A percentile compares a stretch with the other conserved stretches of the same genome.
These are phyloP conservation scores for Tribolium madens DNA, from an alignment of 1,140 invertebrate genomes.

Conservation along the genomic window DNA sequence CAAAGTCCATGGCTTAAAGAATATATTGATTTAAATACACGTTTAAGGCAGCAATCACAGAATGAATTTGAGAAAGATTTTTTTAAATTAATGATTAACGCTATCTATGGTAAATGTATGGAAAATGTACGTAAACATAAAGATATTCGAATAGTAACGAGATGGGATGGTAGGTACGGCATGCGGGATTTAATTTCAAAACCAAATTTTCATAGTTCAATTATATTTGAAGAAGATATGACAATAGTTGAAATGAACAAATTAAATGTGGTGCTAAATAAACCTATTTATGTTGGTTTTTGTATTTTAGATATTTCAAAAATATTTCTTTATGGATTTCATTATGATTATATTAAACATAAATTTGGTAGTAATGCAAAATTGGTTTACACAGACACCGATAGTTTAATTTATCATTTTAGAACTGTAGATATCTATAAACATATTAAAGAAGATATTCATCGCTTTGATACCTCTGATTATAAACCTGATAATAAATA, in stretches of 20 bases:
- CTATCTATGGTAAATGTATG: conserved; percentile 7
- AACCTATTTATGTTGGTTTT: conserved; percentile 52
- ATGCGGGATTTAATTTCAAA: conserved; percentile 49
- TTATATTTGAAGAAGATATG: conserved; percentile 51
- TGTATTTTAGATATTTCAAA: conserved; percentile 48
- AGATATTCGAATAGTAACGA: conserved; percentile 38
- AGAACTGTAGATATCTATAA: conserved; percentile 8
- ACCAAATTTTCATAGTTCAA: conserved; percentile 52
- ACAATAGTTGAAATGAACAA: conserved; percentile 52
- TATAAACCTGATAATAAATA: conserved; percentile 42
- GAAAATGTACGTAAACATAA: conserved; percentile 53
- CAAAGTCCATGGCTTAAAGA: conserved; percentile 67
- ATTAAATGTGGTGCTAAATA: conserved; percentile 47
- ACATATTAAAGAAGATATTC: conserved; percentile 4
- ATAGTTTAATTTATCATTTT: conserved; percentile 22
- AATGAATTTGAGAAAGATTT: conserved; percentile 66
- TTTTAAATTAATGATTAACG: conserved; percentile 51
- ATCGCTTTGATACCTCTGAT: conserved; percentile 12
- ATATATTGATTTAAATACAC: conserved; percentile 54
- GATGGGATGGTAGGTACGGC: conserved; percentile 48
- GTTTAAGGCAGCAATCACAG: conserved; percentile 52
- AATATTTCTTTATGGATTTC: conserved; percentile 44
- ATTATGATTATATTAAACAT: conserved; percentile 33
- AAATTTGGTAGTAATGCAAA: neutral
- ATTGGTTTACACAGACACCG: conserved; percentile 2